Evolutionary conservation across 2,797 vertebrate genomes (phyloP).

Genomic region (Cottoperca gobio): DNA sequence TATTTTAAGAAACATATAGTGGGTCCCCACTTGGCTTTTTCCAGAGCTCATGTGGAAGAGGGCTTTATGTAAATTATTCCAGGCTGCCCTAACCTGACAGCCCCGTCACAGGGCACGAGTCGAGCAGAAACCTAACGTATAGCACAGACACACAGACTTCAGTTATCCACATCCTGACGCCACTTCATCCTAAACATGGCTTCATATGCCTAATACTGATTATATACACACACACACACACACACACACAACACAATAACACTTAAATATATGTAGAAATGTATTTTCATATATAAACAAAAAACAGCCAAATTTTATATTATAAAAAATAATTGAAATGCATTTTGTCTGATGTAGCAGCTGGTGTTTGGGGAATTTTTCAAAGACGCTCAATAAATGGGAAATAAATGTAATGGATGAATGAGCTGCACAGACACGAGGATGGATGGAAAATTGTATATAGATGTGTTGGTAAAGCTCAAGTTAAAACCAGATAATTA

Average conservation of each 20-base stretch:
- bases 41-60: slow-evolving; percentile 25
- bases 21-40: slow-evolving; percentile 28
- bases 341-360: slow-evolving; percentile 65
- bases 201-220: slow-evolving; percentile 87
- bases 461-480: slow-evolving; percentile 28
- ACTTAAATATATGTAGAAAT: slow-evolving; percentile 85
- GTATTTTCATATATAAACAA: slow-evolving; percentile 80
- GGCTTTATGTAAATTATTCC: slow-evolving; percentile 17
- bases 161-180: slow-evolving; percentile 58
- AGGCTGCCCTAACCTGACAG: slow-evolving; percentile 36
- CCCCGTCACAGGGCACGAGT: slow-evolving; percentile 45
- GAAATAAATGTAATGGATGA: slow-evolving; percentile 15
- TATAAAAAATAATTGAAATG: slow-evolving; percentile 76
- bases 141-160: slow-evolving; percentile 56
- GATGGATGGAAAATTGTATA: background rate
- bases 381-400: slow-evolving; percentile 2
- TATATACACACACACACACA: too few relatives aligned
- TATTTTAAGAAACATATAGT: slow-evolving; percentile 11
- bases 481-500: background rate
- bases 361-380: slow-evolving; percentile 40
- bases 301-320: slow-evolving; percentile 69
- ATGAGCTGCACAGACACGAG: slow-evolving; percentile 9
- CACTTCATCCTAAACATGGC: slow-evolving; percentile 66
- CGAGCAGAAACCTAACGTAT: slow-evolving; percentile 41
- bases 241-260: slow-evolving; percentile 87